Evolutionary conservation across 1,140 invertebrate species (phyloP), one percentile per base, ranked within the genome.

Genomic region (Semibalanus balanoides): DNA sequence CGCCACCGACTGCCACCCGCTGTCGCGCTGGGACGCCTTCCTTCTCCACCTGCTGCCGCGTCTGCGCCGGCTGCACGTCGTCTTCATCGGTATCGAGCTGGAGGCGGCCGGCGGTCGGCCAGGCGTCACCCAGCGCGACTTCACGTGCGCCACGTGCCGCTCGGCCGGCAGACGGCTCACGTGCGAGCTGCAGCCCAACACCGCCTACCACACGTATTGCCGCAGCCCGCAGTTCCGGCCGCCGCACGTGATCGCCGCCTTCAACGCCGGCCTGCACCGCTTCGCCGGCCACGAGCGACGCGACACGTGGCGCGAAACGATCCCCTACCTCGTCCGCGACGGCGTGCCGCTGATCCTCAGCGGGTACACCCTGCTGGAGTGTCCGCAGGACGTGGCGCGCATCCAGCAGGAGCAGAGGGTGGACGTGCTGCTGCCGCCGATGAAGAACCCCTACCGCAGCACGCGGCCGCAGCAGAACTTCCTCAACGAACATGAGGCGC

Each of bases 381-480:
- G 89, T 3, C 86, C 85, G 0, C 81, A 86, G 78, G 90, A 91
- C 80, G 80, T 91, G 43, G 79, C 81, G 3, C 82, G 88, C 30
- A 84, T 89, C 22, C 29, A 30, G 84, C 84, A 0, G 80, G 86
- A 74, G 80, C 82, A 31, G 79, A 82, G n/a, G 80, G 78, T 87
- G 0, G 83, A 87, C 25, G 80, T 88, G 0, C 78, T 90, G 11
- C 74, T 85, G 17, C 84, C 85, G 25, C 86, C 88, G 0, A 84
- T 83, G 31, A 82, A 81, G 64, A 91, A 92, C 83, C 86, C 86
- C 0, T 91, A 88, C 78, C 83, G 88, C 0, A 90, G 89, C 74
- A 83, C 89, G 0, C 87, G 89, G 80, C 90, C 90, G 0, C 89
- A 90, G 79, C 86, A 89, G 51, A 91, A 91, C 81, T 90, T 91